Base-by-base conservation (phyloP, 2,113 vertebrate genomes). In the Regulus satrapa region DNA sequence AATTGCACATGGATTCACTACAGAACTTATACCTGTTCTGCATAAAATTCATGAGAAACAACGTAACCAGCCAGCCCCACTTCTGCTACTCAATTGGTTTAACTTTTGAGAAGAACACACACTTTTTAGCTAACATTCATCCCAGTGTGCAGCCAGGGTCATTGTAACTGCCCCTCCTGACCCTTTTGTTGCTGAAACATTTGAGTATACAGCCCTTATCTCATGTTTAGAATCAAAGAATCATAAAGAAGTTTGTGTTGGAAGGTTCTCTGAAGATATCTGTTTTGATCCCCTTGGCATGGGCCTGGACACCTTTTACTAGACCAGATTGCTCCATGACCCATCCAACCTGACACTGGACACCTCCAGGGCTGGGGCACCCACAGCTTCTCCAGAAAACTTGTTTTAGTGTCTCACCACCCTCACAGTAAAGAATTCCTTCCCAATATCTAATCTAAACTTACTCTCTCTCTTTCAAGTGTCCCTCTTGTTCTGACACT, bases 31-130 rank as follows among this genome's bases (percentile, higher is more conserved):
- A 75, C 48, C 68, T 77, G 64, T 74, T 91, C 88, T 97, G 91
- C 86, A 78, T 85, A 95, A 97, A 96, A 97, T 94, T 96, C 83
- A 80, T 92, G 93, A 97, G 85, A 75, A 95, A 86, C 85, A 83
- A 67, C 67, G 55, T 45, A 90, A 80, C 59, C 63, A 96, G 28
- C 43, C 75, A 94, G 59, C 7, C 19, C 31, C 49, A 10, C 24
- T 49, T 78, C 80, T 73, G 18, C 46, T 56, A 17, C 41, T 82
- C 46, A 64, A n/a, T 28, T 7, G 2, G 34, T 71, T 80, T 84
- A 55, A 61, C 31, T 88, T 96, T 74, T 31, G 85, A 66, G 74
- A 61, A 52, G 17, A 55, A 52, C 29, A 73, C 6, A 31, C 14
- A n/a, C 7, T 38, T 93, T 63, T 58, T 43, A 71, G 38, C 18